Base-by-base conservation (phyloP, 2,113 vertebrate species). In the Ophthalmolycus amberensis region DNA sequence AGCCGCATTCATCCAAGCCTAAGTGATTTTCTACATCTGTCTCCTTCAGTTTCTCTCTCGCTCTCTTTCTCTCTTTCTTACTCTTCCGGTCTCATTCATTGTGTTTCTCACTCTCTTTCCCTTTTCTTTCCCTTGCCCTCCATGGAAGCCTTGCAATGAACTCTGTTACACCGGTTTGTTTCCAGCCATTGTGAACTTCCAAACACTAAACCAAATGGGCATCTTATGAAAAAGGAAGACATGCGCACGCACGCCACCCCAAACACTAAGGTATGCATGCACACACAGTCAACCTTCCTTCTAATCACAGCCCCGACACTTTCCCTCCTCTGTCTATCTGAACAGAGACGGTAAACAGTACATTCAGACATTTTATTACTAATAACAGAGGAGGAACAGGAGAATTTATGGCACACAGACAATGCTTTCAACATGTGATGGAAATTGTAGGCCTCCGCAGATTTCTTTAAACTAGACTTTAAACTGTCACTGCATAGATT, bases 21-120 rank as follows among this genome's bases (percentile, higher is more conserved):
- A 88, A 86, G 78, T 89, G 88, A 89, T 91, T 88, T 80, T 90
- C 85, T 83, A 70, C 46, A 46, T 91, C 90, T 90, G 85, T 90
- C 88, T 87, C 87, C 74, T 90, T 85, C 75, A 64, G 25, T 91
- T 88, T 90, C 66, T 78, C 77, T 80, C 69, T 50, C 65, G 18
- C 72, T 68, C 77, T 64, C 75, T 82, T 63, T 59, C 46, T 70
- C 70, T 54, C 34, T 34, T 44, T 46, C 65, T 29, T 4, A 14
- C 20, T 40, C 37, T 63, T 77, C 78, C 79, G 75, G 68, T 64
- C 81, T 68, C 62, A 67, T 54, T 82, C 60, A 66, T 54, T 64
- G 75, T 66, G 38, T 40, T 48, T 27, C 14, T 44, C 50, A 12
- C 37, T 77, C 18, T 32, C 16, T 37, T 22, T 54, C 42, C 59